A percentile compares a stretch with the other conserved stretches of the same genome.
Conservation (phyloP, 2,113 vertebrate species). For the Cephalopholis sonnerati region DNA sequence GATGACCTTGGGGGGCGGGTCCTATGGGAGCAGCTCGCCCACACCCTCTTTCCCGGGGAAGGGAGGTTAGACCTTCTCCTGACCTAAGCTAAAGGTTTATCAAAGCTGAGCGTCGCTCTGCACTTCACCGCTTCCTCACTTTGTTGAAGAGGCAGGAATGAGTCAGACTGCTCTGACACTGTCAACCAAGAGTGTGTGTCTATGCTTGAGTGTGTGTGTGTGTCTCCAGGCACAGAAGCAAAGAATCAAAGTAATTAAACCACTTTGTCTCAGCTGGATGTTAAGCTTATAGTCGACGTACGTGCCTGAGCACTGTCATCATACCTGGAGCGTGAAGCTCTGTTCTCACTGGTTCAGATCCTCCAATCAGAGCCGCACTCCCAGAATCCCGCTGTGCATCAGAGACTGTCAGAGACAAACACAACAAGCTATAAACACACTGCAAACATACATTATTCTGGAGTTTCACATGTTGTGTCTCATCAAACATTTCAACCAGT, state of each 20-base stretch:
- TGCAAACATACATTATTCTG: not conserved
- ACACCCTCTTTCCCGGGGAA: constrained; percentile 14
- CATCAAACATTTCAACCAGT: too few relatives aligned
- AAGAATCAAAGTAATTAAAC: too few relatives aligned
- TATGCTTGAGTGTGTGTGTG: constrained; percentile 1
- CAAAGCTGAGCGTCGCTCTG: not conserved
- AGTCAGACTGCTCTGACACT: not conserved
- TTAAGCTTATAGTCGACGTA: not conserved
- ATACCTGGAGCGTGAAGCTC: constrained; percentile 35
- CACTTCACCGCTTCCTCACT: constrained; percentile 29
- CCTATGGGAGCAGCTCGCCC: not conserved
- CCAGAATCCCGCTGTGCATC: constrained; percentile 33
- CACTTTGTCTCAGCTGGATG: too few relatives aligned
- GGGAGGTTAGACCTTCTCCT: constrained; percentile 21
- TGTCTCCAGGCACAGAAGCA: not conserved
- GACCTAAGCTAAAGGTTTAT: constrained; percentile 15
- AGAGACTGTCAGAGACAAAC: constrained; percentile 26
- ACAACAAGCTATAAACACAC: not conserved
- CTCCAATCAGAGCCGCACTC: constrained; percentile 10
- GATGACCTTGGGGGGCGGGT: not conserved
- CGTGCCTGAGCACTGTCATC: not conserved
- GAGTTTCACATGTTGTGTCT: too few relatives aligned
- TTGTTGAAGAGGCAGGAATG: constrained; percentile 16
- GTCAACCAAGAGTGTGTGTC: not conserved
- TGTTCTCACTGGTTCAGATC: not conserved